phyloP scores from a whole-genome alignment of 2,888 invertebrate genomes.

The Diarsia mendica region DNA sequence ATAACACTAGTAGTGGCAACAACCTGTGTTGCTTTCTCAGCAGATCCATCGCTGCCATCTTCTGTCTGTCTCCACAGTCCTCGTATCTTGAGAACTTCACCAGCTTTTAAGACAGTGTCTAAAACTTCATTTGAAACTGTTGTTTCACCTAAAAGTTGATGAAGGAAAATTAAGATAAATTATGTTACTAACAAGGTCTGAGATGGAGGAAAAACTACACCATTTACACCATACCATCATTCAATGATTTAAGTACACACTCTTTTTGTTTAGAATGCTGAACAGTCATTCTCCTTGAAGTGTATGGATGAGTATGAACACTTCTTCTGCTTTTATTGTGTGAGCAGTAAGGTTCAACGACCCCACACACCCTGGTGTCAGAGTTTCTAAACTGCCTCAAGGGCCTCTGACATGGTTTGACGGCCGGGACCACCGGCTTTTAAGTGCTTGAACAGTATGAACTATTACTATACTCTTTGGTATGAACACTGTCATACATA shows the following conservation, averaged over 20 bases:
- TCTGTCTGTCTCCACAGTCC: slow-evolving; percentile 94
- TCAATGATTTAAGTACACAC: background rate
- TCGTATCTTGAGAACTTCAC: slow-evolving; percentile 94
- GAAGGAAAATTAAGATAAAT: background rate
- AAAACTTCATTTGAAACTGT: slow-evolving; percentile 96
- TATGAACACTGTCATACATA: background rate
- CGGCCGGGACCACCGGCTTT: too few species aligned
- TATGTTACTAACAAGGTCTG: background rate
- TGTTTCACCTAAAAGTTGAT: slow-evolving; percentile 91
- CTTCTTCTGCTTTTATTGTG: too few species aligned
- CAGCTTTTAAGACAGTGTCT: slow-evolving; percentile 94
- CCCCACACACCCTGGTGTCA: too few species aligned
- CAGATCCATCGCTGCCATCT: slow-evolving; percentile 80
- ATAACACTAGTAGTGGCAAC: slow-evolving; percentile 72
- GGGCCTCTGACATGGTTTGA: too few species aligned
- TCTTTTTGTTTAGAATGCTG: background rate
- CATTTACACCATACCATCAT: background rate
- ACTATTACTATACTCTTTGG: too few species aligned
- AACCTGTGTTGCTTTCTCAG: slow-evolving; percentile 76
- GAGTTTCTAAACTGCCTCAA: too few species aligned
- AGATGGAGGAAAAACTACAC: background rate
- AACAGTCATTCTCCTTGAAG: background rate
- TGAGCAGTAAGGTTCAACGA: too few species aligned
- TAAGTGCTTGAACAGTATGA: too few species aligned
- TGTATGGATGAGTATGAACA: background rate